phyloP scores from a whole-genome alignment of 2,888 invertebrate species.

The Toxonevra muliebris region DNA sequence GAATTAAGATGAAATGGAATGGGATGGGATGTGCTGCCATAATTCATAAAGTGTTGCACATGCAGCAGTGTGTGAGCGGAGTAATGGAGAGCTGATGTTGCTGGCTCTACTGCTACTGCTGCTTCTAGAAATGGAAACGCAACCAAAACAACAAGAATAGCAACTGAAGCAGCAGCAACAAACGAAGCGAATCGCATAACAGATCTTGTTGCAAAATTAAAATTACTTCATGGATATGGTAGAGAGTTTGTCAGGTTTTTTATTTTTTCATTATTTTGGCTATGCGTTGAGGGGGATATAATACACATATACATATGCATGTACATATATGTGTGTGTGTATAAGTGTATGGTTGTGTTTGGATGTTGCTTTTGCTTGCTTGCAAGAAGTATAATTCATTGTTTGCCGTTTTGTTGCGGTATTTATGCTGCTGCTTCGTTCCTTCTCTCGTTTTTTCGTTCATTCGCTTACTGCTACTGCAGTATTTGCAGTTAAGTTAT shows the following conservation, averaged over 20 bases:
- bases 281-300: neutral
- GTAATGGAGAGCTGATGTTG: neutral
- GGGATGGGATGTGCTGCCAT: slow-evolving; percentile 19
- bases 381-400: slow-evolving; percentile 9
- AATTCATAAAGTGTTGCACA: slow-evolving; percentile 31
- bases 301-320: neutral
- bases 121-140: neutral
- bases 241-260: slow-evolving; percentile 8
- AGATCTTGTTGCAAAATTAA: slow-evolving; percentile 1
- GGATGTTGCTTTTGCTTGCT: neutral
- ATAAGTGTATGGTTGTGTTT: neutral
- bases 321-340: neutral
- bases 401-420: slow-evolving; percentile 23
- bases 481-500: slow-evolving; percentile 51
- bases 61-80: slow-evolving; percentile 10
- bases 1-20: neutral
- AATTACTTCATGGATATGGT: neutral
- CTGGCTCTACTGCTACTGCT: too few relatives aligned
- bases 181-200: neutral
- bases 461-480: too few relatives aligned
- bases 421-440: neutral
- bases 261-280: neutral
- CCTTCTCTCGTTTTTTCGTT: too few relatives aligned
- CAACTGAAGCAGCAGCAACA: slow-evolving; percentile 15
- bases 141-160: neutral